Percentiles rank a stretch among this genome's conserved stretches.
These are phyloP conservation scores for Callyntrura guangdongensis DNA, from an alignment of 2,888 invertebrate species.

Conservation along the genomic window DNA sequence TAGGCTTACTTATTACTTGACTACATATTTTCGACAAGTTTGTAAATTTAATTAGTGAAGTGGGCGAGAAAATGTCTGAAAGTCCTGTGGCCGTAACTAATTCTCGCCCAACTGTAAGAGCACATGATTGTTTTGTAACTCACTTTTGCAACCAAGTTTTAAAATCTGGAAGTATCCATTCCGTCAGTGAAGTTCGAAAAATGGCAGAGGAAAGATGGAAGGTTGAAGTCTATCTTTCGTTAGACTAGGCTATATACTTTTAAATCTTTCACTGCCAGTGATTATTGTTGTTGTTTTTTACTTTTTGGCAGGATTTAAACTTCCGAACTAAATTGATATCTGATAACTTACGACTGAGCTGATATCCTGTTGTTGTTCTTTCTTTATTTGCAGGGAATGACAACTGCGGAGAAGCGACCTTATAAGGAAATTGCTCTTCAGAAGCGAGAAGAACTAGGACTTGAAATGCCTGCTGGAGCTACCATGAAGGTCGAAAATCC, in stretches of 20 bases:
- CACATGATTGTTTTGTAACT: conserved; percentile 52
- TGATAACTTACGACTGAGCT: not conserved
- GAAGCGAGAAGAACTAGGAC: conserved; percentile 27
- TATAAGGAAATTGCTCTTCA: conserved; percentile 47
- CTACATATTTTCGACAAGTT: too few relatives aligned
- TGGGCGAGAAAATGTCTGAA: conserved; percentile 9
- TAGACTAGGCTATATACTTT: not conserved
- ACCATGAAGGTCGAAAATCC: not conserved
- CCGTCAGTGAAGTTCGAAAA: conserved; percentile 34
- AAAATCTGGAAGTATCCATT: not conserved
- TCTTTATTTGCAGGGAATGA: conserved; percentile 60
- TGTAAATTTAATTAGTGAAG: too few relatives aligned
- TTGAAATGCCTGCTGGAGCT: conserved; percentile 36
- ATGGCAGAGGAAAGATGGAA: conserved; percentile 66
- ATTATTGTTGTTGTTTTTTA: not conserved
- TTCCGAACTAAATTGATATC: too few relatives aligned
- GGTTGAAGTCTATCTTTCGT: conserved; percentile 38
- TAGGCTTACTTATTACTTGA: too few relatives aligned
- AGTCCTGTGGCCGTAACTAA: conserved; percentile 10
- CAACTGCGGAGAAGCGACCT: conserved; percentile 50
- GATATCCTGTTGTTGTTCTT: not conserved
- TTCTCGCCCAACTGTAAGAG: conserved; percentile 41
- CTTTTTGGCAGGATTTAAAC: not conserved
- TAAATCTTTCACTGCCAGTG: not conserved
- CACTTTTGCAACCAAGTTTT: conserved; percentile 65